Evolutionary conservation across 1,140 invertebrate species (phyloP), one percentile per base, ranked within the genome.

Genomic region (Cryptotermes secundus): DNA sequence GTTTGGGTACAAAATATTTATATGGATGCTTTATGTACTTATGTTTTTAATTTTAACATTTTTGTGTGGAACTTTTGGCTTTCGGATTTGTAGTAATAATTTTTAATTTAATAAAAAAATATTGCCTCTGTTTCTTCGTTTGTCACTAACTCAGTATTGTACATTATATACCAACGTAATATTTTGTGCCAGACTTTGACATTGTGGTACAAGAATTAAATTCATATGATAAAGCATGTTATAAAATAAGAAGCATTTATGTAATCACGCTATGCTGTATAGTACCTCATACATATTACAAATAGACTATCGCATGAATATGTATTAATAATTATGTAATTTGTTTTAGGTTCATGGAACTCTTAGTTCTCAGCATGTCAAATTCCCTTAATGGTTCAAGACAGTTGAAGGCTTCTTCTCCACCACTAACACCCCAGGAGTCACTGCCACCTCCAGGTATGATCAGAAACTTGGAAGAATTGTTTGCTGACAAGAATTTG

Each of bases 401-500:
- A 34, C 36, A 7, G n/a, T 16, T 4, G 19, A 81, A 81, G 26
- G 26, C 26, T 72, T 9, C n/a, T 0, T 72, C 59, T 72, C 59
- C n/a, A 31, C 26, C 59, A 9, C 26, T 14, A n/a, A 31, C 59
- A 10, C 59, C 14, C 59, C 59, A n/a, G 26, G 59, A 72, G n/a
- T 72, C 59, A n/a, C 31, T 72, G 4, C 59, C 59, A 72, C 19
- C 14, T 49, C 59, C 59, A n/a, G 59, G 7, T 72, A n/a, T 72
- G 59, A n/a, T 72, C 26, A 26, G n/a, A n/a, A 72, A 26, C 7
- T 72, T 72, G 59, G 59, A 72, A 31, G 59, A 72, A 72, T 31
- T 87, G 81, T 83, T 87, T 84, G 72, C 81, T 84, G 83, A 83
- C 83, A 86, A 81, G 79, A 85, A 53, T 80, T 49, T 85, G 35